phyloP scores from a whole-genome alignment of 1,140 invertebrate species.

The Chionoecetes opilio region DNA sequence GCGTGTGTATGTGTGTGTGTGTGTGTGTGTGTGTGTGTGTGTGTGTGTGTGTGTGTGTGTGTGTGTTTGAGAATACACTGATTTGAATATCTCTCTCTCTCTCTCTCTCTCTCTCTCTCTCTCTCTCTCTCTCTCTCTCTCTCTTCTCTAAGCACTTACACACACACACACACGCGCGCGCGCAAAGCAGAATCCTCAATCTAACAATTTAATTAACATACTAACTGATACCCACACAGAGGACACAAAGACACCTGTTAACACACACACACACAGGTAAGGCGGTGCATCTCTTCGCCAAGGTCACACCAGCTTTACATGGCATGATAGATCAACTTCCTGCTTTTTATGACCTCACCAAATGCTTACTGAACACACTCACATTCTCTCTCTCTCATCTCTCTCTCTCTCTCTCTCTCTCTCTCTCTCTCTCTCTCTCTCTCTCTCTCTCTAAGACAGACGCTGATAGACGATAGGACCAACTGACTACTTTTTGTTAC shows the following conservation, averaged over 20 bases:
- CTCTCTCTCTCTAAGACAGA: background rate
- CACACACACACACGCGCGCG: too few relatives aligned
- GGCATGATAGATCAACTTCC: background rate
- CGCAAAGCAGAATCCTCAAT: too few relatives aligned
- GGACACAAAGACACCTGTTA: too few relatives aligned
- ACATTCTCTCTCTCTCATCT: background rate
- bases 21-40: constrained; percentile 8
- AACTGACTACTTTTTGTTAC: background rate
- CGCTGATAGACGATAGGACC: background rate
- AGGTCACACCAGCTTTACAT: background rate
- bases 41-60: constrained; percentile 8
- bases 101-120: constrained; percentile 27
- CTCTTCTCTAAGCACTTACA: too few relatives aligned
- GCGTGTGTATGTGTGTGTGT: background rate
- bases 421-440: constrained; percentile 28
- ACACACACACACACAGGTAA: too few relatives aligned
- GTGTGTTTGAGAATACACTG: background rate
- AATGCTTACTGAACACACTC: background rate
- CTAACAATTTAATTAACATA: too few relatives aligned
- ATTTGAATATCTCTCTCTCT: background rate
- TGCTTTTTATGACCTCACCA: background rate
- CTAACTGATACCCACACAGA: too few relatives aligned
- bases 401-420: too few relatives aligned
- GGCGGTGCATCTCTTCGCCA: too few relatives aligned
- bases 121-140: constrained; percentile 17